Percentiles rank a stretch among this genome's conserved stretches.
phyloP scores from a whole-genome alignment of 2,888 invertebrate genomes.

The Coelopa pilipes region DNA sequence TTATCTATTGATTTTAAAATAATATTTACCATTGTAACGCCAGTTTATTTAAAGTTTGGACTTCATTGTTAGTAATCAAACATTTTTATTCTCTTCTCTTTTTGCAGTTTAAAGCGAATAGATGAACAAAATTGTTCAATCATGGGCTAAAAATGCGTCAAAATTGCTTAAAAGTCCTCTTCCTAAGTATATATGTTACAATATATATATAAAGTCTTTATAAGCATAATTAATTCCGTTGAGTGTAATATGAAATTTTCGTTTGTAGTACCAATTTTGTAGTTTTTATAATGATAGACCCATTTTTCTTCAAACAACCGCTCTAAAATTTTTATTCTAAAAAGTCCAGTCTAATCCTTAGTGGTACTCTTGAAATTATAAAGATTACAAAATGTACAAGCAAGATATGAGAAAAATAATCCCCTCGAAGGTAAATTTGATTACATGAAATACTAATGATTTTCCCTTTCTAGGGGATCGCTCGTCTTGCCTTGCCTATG shows the following conservation, averaged over 20 bases:
- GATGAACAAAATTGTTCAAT: slow-evolving; percentile 31
- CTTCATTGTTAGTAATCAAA: slow-evolving; percentile 52
- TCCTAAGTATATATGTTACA: slow-evolving; percentile 35
- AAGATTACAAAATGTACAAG: slow-evolving; percentile 26
- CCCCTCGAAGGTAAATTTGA: slow-evolving; percentile 39
- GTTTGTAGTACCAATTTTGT: slow-evolving; percentile 25
- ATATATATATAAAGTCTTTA: slow-evolving; percentile 11
- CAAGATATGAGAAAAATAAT: slow-evolving; percentile 12
- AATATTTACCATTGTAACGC: slow-evolving; percentile 27
- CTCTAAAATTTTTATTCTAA: too few species aligned
- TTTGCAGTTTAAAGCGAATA: slow-evolving; percentile 56
- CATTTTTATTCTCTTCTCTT: slow-evolving; percentile 58
- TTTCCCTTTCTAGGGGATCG: slow-evolving; percentile 50
- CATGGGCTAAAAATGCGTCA: slow-evolving; percentile 25
- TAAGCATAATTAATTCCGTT: slow-evolving; percentile 15
- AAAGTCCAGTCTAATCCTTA: background rate
- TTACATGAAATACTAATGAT: slow-evolving; percentile 44
- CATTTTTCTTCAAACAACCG: background rate
- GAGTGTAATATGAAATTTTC: slow-evolving; percentile 12
- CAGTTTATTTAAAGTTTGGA: slow-evolving; percentile 18
- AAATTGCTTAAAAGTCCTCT: slow-evolving; percentile 26
- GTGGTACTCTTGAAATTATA: slow-evolving; percentile 16
- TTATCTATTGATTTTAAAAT: slow-evolving; percentile 28
- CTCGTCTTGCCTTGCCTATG: slow-evolving; percentile 42
- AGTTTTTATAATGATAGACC: slow-evolving; percentile 28